Percentiles rank a stretch among this genome's conserved stretches.
phyloP scores from a whole-genome alignment of 2,888 invertebrate genomes.

The Hermaeophaga mercurialis region DNA sequence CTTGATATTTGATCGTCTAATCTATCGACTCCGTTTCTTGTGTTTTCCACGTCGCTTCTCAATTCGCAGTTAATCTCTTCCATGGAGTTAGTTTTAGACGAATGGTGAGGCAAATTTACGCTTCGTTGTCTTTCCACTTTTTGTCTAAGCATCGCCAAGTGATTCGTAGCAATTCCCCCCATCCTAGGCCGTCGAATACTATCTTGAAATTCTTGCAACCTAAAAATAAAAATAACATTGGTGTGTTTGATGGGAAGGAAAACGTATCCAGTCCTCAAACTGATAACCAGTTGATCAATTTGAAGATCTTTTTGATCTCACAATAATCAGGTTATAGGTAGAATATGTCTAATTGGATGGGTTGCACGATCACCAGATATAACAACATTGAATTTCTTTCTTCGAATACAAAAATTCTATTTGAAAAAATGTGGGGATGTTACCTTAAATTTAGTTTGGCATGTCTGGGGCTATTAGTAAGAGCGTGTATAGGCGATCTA shows the following conservation, averaged over 20 bases:
- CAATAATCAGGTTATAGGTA: too few species aligned
- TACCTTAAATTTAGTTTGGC: constrained; percentile 66
- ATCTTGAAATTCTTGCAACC: constrained; percentile 54
- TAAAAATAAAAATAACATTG: constrained; percentile 33
- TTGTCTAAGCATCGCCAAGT: constrained; percentile 64
- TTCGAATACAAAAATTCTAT: too few species aligned
- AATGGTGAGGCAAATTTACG: constrained; percentile 62
- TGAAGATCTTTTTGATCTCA: too few species aligned
- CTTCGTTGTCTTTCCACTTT: constrained; percentile 72
- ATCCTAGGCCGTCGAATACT: constrained; percentile 45
- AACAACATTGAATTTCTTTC: too few species aligned
- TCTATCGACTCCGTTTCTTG: constrained; percentile 66
- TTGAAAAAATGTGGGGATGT: too few species aligned
- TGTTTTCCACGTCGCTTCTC: constrained; percentile 39
- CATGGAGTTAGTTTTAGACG: constrained; percentile 63
- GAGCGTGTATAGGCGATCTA: constrained; percentile 63
- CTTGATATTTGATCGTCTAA: constrained; percentile 82
- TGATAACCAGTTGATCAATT: too few species aligned
- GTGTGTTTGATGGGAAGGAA: too few species aligned
- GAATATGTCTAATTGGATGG: too few species aligned
- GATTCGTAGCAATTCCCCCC: constrained; percentile 55
- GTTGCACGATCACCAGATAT: too few species aligned
- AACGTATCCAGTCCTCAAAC: too few species aligned
- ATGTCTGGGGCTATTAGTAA: constrained; percentile 67
- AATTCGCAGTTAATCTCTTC: constrained; percentile 66